Evolutionary conservation across 1,140 invertebrate genomes (phyloP).

Genomic region (Drosophila lacertosa): DNA sequence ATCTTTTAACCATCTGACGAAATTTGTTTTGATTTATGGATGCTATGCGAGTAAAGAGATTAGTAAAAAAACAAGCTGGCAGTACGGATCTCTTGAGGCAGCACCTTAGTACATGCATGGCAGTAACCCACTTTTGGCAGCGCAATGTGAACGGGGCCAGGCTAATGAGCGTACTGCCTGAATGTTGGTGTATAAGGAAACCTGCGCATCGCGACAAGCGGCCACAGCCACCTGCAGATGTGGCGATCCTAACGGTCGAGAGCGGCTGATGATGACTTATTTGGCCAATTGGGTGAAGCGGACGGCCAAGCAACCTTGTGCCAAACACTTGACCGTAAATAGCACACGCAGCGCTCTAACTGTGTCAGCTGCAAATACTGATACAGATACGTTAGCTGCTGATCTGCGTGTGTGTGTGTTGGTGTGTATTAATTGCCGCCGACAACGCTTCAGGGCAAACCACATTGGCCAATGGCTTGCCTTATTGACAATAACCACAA

Average conservation of each 20-base stretch:
- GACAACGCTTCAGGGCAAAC: slow-evolving; percentile 66
- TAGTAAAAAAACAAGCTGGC: background rate
- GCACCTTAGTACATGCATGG: slow-evolving; percentile 8
- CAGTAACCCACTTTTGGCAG: slow-evolving; percentile 28
- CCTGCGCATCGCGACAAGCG: slow-evolving; percentile 27
- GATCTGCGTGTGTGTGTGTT: background rate
- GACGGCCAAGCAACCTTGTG: slow-evolving; percentile 61
- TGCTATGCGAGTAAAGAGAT: too few relatives aligned
- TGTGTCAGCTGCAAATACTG: slow-evolving; percentile 52
- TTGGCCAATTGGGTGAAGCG: slow-evolving; percentile 79
- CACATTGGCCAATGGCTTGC: slow-evolving; percentile 63
- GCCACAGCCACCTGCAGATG: slow-evolving; percentile 30
- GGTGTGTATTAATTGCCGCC: slow-evolving; percentile 62
- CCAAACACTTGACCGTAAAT: slow-evolving; percentile 77
- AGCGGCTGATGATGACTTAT: slow-evolving; percentile 56
- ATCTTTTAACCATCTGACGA: too few relatives aligned
- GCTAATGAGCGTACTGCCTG: slow-evolving; percentile 53
- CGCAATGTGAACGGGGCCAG: slow-evolving; percentile 52
- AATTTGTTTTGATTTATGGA: background rate
- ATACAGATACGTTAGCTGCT: slow-evolving; percentile 18
- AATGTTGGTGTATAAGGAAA: slow-evolving; percentile 56
- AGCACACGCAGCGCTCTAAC: slow-evolving; percentile 51
- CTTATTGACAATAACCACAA: slow-evolving; percentile 76
- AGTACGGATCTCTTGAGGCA: background rate
- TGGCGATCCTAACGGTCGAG: slow-evolving; percentile 58